Conservation (phyloP, 2,888 invertebrate genomes). For the Phortica okadai region DNA sequence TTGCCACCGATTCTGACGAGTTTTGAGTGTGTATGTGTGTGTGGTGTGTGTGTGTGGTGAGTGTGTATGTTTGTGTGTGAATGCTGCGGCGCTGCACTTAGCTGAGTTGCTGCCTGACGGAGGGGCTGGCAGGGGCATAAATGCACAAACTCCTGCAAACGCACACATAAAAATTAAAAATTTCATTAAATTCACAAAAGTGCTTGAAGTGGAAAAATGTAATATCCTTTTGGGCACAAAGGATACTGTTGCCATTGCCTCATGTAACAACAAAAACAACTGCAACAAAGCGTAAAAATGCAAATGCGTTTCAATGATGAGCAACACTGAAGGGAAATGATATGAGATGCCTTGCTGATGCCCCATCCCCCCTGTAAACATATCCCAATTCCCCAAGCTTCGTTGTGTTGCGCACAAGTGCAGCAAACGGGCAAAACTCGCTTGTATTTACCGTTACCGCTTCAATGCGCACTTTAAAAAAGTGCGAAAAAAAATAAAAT, state of each 20-base stretch:
- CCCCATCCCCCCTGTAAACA: too few species aligned
- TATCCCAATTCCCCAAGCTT: too few species aligned
- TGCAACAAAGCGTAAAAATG: slow-evolving; percentile 54
- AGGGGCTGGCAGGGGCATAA: neutral
- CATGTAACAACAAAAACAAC: neutral
- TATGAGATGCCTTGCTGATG: neutral
- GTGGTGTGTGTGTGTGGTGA: neutral
- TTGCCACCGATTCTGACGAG: neutral
- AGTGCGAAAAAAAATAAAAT: neutral
- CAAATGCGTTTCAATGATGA: slow-evolving; percentile 49
- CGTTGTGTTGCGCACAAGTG: too few species aligned
- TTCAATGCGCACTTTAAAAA: neutral
- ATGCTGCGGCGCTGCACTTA: neutral
- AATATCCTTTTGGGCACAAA: slow-evolving; percentile 70
- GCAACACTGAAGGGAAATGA: slow-evolving; percentile 4
- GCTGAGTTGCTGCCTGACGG: neutral
- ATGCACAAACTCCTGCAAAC: neutral
- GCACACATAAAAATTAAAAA: slow-evolving; percentile 66
- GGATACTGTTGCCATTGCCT: slow-evolving; percentile 44
- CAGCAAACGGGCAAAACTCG: too few species aligned
- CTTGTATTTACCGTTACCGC: neutral
- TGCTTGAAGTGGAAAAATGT: slow-evolving; percentile 70
- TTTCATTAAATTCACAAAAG: slow-evolving; percentile 70
- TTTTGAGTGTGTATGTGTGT: neutral
- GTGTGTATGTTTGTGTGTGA: neutral